Percentiles rank a stretch among this genome's conserved stretches.
Evolutionary conservation across 2,888 invertebrate genomes (phyloP).

Genomic region (Ennomos erosarius): DNA sequence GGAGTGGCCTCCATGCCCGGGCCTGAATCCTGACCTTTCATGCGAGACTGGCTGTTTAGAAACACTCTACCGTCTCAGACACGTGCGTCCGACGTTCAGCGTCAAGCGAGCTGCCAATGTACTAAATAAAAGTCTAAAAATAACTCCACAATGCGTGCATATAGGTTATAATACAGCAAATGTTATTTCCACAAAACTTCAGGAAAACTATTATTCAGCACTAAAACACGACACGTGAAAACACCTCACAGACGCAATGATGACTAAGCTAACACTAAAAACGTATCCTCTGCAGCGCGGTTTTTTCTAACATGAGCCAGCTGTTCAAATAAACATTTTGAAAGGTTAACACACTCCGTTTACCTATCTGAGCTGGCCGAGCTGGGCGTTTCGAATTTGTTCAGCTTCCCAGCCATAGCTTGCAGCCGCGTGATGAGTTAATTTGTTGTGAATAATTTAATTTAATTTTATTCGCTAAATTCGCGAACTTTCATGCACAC

Average conservation of each 20-base stretch:
- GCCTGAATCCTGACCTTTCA: constrained; percentile 48
- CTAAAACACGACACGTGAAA: constrained; percentile 59
- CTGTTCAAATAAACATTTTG: constrained; percentile 78
- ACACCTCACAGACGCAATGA: constrained; percentile 55
- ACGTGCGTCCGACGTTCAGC: constrained; percentile 70
- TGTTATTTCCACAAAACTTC: constrained; percentile 51
- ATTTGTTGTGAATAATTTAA: constrained; percentile 46
- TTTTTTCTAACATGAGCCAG: constrained; percentile 73
- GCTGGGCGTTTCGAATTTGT: constrained; percentile 93
- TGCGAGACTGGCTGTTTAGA: constrained; percentile 47
- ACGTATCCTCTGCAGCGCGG: constrained; percentile 55
- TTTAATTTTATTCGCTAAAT: constrained; percentile 50
- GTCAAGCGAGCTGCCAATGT: constrained; percentile 71
- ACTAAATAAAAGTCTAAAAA: constrained; percentile 80
- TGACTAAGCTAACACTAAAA: constrained; percentile 66
- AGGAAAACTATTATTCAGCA: constrained; percentile 50
- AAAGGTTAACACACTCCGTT: constrained; percentile 69
- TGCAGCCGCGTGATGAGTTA: constrained; percentile 49
- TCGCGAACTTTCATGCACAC: constrained; percentile 61
- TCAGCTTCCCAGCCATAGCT: constrained; percentile 82
- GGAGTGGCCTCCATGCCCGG: constrained; percentile 67
- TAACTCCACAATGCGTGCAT: constrained; percentile 73
- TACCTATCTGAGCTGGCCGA: constrained; percentile 97
- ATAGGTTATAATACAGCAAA: constrained; percentile 72
- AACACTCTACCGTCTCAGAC: constrained; percentile 55